Conservation (phyloP, 2,113 vertebrate genomes). For the Oncorhynchus gorbuscha region DNA sequence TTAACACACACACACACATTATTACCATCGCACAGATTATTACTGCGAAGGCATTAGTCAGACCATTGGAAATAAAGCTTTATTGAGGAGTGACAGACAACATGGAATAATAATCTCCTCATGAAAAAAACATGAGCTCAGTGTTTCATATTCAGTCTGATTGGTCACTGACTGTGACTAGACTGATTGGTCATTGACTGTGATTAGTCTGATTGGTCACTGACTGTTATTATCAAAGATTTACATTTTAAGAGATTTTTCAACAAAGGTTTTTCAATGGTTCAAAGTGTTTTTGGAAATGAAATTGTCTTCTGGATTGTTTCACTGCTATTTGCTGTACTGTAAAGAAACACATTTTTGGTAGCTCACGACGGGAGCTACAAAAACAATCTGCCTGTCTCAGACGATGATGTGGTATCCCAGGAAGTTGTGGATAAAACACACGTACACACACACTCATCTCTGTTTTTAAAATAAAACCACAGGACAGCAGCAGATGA, state of each 20-base stretch:
- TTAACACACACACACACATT: not conserved
- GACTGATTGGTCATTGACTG: not conserved
- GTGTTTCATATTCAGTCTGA: not conserved
- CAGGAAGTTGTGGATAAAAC: not conserved
- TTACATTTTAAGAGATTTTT: too few species aligned
- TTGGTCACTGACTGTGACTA: not conserved
- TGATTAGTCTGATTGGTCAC: not conserved
- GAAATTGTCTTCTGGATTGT: too few species aligned
- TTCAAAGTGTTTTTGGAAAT: too few species aligned
- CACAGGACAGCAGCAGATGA: slow-evolving; percentile 12
- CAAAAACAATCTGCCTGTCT: not conserved
- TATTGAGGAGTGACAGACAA: not conserved
- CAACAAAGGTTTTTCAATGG: too few species aligned
- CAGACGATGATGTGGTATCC: slow-evolving; percentile 4
- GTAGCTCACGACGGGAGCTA: not conserved
- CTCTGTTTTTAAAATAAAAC: slow-evolving; percentile 21
- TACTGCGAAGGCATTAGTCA: not conserved
- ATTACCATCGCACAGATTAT: too few species aligned
- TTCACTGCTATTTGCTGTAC: too few species aligned
- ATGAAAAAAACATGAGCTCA: not conserved
- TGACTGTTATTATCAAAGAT: not conserved
- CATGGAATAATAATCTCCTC: slow-evolving; percentile 5
- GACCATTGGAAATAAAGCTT: not conserved
- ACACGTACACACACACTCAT: not conserved
- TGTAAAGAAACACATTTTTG: not conserved